These are phyloP conservation scores for Prorops nasuta DNA, from an alignment of 1,140 invertebrate genomes.

Conservation along the genomic window DNA sequence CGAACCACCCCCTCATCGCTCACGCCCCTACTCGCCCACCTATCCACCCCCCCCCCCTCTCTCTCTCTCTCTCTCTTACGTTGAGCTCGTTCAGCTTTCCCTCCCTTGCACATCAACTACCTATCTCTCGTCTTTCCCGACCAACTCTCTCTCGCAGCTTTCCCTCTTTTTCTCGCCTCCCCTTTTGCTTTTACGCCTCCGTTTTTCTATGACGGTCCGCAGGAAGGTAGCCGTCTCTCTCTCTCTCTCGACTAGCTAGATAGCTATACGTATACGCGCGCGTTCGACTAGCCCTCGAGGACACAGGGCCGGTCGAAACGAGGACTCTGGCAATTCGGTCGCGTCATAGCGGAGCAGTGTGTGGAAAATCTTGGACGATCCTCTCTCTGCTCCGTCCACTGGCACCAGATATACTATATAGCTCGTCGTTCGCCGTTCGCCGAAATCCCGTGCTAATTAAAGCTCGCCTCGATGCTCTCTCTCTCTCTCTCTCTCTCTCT, in stretches of 20 bases:
- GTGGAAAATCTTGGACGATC: background rate
- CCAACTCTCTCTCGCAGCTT: slow-evolving; percentile 3
- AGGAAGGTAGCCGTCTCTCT: slow-evolving; percentile 15
- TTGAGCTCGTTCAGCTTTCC: slow-evolving; percentile 15
- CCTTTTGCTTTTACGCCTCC: slow-evolving; percentile 4
- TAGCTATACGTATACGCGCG: too few relatives aligned
- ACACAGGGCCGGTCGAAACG: too few relatives aligned
- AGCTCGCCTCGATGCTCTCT: slow-evolving; percentile 35
- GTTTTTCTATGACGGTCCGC: background rate
- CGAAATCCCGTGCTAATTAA: slow-evolving; percentile 44
- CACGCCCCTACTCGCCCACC: slow-evolving; percentile 16
- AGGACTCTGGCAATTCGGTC: slow-evolving; percentile 8
- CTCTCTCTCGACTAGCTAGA: too few relatives aligned
- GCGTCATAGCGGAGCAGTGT: too few relatives aligned
- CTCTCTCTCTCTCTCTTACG: slow-evolving; percentile 5
- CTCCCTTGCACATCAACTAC: slow-evolving; percentile 7
- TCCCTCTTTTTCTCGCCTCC: slow-evolving; percentile 11
- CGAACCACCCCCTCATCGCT: slow-evolving; percentile 29
- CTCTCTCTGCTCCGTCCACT: too few relatives aligned
- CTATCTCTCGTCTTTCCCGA: slow-evolving; percentile 6
- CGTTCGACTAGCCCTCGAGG: too few relatives aligned
- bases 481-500: slow-evolving; percentile 5
- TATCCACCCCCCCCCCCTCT: background rate
- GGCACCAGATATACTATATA: too few relatives aligned
- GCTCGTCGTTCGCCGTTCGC: slow-evolving; percentile 29